Percentiles rank a stretch among this genome's conserved stretches.
Evolutionary conservation across 2,888 invertebrate genomes (phyloP).

Genomic region (Heliconius charithonia): DNA sequence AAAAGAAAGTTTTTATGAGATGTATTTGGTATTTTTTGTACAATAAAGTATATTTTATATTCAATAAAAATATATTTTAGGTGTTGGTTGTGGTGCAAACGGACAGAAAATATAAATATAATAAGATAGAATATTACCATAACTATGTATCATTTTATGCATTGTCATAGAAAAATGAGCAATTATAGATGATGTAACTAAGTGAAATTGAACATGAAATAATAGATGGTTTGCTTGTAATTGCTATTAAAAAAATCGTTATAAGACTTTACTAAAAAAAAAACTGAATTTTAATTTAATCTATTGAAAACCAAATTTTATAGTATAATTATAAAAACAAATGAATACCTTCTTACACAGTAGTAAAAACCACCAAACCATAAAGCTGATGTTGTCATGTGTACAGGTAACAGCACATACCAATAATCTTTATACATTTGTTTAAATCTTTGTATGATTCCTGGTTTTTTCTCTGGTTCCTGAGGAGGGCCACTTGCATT

Average conservation of each 20-base stretch:
- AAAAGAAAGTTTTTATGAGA: slow-evolving; percentile 7
- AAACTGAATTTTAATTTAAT: not conserved
- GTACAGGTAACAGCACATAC: slow-evolving; percentile 97
- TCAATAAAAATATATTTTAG: not conserved
- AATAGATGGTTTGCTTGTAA: not conserved
- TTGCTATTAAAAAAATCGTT: not conserved
- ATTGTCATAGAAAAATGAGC: not conserved
- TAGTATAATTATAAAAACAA: slow-evolving; percentile 7
- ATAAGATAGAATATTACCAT: not conserved
- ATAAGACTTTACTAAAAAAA: not conserved
- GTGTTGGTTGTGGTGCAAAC: not conserved
- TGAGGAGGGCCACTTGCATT: slow-evolving; percentile 50
- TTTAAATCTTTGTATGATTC: slow-evolving; percentile 92
- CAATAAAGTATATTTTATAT: not conserved
- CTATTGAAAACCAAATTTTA: too few relatives aligned
- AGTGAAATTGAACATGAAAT: not conserved
- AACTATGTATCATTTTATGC: not conserved
- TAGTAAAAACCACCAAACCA: slow-evolving; percentile 97
- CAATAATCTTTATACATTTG: slow-evolving; percentile 97
- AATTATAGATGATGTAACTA: slow-evolving; percentile 2
- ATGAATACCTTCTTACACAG: slow-evolving; percentile 89
- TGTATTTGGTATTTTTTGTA: not conserved
- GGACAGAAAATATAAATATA: not conserved
- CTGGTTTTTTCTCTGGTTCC: slow-evolving; percentile 73
- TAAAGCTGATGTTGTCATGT: slow-evolving; percentile 91